These are phyloP conservation scores for Oreochromis grahami DNA, from an alignment of 2,797 vertebrate species.

Conservation along the genomic window DNA sequence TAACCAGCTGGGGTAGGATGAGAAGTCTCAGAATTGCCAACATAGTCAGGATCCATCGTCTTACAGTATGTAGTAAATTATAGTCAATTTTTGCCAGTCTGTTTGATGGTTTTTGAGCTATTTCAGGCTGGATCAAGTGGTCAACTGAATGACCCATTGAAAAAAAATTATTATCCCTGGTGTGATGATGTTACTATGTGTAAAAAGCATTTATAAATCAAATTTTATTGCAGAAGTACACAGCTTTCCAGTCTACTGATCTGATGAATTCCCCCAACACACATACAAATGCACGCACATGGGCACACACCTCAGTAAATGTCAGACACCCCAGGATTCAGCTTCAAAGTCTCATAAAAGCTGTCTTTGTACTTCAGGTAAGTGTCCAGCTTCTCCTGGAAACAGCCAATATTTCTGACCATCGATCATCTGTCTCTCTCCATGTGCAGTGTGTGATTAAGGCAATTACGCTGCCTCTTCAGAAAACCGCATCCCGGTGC, in stretches of 20 bases:
- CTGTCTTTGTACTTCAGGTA: constrained; percentile 27
- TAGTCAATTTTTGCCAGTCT: background rate
- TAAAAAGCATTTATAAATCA: background rate
- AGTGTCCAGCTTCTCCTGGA: constrained; percentile 8
- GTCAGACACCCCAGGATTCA: constrained; percentile 36
- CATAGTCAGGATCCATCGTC: background rate
- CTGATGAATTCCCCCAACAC: background rate
- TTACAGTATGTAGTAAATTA: background rate
- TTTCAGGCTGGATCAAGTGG: background rate
- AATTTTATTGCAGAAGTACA: background rate
- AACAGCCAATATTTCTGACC: constrained; percentile 13
- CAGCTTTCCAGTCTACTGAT: background rate
- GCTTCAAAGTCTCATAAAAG: constrained; percentile 11
- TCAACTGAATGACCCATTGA: background rate
- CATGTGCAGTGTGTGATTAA: constrained; percentile 10
- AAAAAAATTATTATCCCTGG: background rate
- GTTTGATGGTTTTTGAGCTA: background rate
- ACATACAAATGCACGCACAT: background rate
- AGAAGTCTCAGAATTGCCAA: background rate
- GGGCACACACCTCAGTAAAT: constrained; percentile 5
- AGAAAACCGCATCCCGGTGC: background rate
- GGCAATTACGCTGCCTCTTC: constrained; percentile 33
- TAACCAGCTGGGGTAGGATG: background rate
- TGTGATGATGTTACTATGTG: background rate
- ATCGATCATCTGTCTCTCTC: background rate